Conservation (phyloP, 1,140 invertebrate genomes). For the Diplogasteroides magnus region DNA sequence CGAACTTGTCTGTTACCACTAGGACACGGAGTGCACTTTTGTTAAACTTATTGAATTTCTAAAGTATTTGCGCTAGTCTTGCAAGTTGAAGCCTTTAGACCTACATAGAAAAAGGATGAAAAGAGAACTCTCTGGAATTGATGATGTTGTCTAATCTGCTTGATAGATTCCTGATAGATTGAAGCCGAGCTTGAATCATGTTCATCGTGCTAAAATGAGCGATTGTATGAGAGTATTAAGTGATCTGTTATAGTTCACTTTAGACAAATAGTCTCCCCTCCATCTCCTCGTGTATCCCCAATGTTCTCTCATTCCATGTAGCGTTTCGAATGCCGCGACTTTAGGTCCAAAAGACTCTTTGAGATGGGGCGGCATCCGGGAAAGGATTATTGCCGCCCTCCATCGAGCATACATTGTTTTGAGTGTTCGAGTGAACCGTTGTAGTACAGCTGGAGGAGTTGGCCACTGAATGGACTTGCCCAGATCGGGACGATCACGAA, state of each 20-base stretch:
- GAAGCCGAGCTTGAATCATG: no score
- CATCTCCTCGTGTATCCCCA: slow-evolving; percentile 80
- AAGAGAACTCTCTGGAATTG: slow-evolving; percentile 63
- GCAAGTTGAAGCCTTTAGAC: not conserved
- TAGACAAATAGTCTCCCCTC: slow-evolving; percentile 82
- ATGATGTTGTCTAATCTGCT: slow-evolving; percentile 66
- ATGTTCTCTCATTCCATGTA: slow-evolving; percentile 69
- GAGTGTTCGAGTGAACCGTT: slow-evolving; percentile 59
- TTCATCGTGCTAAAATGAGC: no score
- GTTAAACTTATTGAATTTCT: slow-evolving; percentile 68
- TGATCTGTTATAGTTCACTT: no score
- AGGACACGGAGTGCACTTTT: slow-evolving; percentile 81
- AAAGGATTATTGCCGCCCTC: slow-evolving; percentile 79
- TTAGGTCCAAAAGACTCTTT: slow-evolving; percentile 69
- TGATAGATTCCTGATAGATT: slow-evolving; percentile 68
- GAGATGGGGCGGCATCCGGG: slow-evolving; percentile 72
- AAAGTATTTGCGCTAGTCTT: slow-evolving; percentile 11
- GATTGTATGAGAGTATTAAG: no score
- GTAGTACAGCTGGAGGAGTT: slow-evolving; percentile 66
- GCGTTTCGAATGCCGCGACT: slow-evolving; percentile 72
- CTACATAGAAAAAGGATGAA: slow-evolving; percentile 25
- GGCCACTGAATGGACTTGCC: slow-evolving; percentile 79
- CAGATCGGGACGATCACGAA: slow-evolving; percentile 62
- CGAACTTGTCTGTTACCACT: slow-evolving; percentile 75
- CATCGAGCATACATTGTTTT: slow-evolving; percentile 69